A percentile compares a stretch with the other conserved stretches of the same genome.
These are phyloP conservation scores for Porites rus DNA, from an alignment of 92 coral and sea anemone genomes.

Conservation along the genomic window DNA sequence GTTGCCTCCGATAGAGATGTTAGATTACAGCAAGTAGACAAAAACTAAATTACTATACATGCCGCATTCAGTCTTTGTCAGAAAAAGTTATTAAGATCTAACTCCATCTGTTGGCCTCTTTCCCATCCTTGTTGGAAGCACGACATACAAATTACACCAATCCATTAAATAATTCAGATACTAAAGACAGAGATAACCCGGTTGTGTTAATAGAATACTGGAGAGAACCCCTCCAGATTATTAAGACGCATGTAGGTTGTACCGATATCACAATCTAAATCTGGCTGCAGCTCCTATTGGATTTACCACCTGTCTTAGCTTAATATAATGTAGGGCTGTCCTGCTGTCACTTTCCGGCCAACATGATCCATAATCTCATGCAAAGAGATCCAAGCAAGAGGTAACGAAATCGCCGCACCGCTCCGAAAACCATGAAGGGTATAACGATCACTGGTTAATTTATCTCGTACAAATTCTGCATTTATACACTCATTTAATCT, in stretches of 20 bases:
- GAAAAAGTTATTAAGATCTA: constrained; percentile 17
- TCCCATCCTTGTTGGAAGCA: constrained; percentile 4
- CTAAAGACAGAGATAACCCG: no score
- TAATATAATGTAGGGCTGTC: constrained; percentile 50
- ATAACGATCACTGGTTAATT: no score
- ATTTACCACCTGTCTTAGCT: constrained; percentile 28
- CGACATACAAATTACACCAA: not conserved
- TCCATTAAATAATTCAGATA: not conserved
- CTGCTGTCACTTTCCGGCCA: constrained; percentile 31
- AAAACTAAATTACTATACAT: not conserved
- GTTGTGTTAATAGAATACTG: constrained; percentile 3
- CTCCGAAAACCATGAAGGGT: constrained; percentile 53
- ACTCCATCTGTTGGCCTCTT: constrained; percentile 27
- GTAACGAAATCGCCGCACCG: constrained; percentile 43
- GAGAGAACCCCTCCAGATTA: constrained; percentile 1
- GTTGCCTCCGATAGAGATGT: constrained; percentile 1
- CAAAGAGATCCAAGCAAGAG: constrained; percentile 12
- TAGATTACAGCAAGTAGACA: constrained; percentile 10
- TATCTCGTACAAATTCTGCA: not conserved
- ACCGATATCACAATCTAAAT: constrained; percentile 2
- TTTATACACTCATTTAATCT: constrained; percentile 10
- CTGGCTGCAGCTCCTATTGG: constrained; percentile 30
- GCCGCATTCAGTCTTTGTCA: constrained; percentile 12
- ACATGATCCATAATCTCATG: constrained; percentile 48
- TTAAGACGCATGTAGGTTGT: not conserved